These are phyloP conservation scores for Notarius quadriscutis DNA, from an alignment of 2,113 vertebrate species.

Conservation along the genomic window DNA sequence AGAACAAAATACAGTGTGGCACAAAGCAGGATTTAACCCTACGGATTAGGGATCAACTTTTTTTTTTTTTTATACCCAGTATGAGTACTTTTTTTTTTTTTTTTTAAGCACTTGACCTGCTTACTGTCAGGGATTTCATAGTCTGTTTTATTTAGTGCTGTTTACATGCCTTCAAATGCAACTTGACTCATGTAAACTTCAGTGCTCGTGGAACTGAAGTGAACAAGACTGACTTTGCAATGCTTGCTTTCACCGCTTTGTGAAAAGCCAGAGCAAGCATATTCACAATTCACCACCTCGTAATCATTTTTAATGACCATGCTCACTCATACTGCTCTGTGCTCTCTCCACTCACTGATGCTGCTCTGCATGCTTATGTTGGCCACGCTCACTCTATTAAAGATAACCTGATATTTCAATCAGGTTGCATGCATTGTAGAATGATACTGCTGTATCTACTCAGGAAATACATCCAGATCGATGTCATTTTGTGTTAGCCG, in stretches of 20 bases:
- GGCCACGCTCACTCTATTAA: not conserved
- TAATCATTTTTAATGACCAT: not conserved
- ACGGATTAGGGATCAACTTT: not conserved
- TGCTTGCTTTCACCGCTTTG: not conserved
- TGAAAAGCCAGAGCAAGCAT: not conserved
- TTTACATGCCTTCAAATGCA: not conserved
- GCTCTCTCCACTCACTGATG: not conserved
- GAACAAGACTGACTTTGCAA: not conserved
- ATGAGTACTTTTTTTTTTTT: not conserved
- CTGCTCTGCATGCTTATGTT: not conserved
- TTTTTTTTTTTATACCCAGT: too few species aligned
- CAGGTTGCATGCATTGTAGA: not conserved
- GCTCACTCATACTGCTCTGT: not conserved
- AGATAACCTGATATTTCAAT: not conserved
- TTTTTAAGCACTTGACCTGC: not conserved
- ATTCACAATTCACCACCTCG: not conserved
- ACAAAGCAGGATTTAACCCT: not conserved
- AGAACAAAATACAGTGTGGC: not conserved
- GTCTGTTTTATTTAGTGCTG: too few species aligned
- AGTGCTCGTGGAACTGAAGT: not conserved
- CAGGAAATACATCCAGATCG: not conserved
- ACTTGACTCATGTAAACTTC: not conserved
- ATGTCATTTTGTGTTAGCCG: not conserved
- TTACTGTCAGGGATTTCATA: not conserved
- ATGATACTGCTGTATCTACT: not conserved